Conservation (phyloP, 2,113 vertebrate genomes). For the Procavia capensis region DNA sequence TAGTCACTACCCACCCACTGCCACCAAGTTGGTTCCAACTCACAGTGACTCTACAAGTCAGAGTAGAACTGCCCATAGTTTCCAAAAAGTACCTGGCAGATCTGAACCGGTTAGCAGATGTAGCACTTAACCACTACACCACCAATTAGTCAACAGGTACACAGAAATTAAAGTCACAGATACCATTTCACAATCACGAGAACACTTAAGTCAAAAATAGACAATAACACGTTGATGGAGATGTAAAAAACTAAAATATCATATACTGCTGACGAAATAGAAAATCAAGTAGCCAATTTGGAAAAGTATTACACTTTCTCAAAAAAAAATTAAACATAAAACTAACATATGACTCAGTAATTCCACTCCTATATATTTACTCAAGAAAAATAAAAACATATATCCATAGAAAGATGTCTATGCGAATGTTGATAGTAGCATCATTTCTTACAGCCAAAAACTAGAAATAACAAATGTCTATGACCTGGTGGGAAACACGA, state of each 20-base stretch:
- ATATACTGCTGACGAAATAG: background rate
- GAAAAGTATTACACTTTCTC: too few species aligned
- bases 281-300: background rate
- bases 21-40: too few species aligned
- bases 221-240: background rate
- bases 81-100: too few species aligned
- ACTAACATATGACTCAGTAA: too few species aligned
- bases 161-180: slow-evolving; percentile 18
- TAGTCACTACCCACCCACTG: too few species aligned
- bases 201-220: background rate
- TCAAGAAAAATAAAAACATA: background rate
- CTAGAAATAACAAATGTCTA: background rate
- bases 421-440: background rate
- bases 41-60: background rate
- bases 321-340: too few species aligned
- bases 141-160: background rate
- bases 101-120: too few species aligned
- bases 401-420: background rate
- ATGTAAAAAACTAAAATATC: background rate
- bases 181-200: background rate
- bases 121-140: too few species aligned
- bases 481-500: background rate
- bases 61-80: too few species aligned
- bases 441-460: background rate
- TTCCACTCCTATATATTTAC: background rate